phyloP scores from a whole-genome alignment of 1,140 invertebrate species.

The Drosophila kepulauana region DNA sequence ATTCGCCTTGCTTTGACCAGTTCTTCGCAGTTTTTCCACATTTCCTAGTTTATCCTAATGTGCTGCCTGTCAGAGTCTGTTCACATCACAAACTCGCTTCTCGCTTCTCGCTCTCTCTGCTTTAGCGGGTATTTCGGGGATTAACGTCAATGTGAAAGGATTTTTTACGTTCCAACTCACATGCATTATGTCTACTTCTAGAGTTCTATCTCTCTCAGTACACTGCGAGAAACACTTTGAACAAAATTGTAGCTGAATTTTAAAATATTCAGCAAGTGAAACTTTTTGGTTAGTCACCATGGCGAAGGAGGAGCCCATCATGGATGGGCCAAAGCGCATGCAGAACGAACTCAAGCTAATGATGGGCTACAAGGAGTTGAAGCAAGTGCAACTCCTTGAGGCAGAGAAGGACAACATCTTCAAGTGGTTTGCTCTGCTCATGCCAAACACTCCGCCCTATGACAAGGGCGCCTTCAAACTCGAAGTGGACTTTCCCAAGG shows the following conservation, averaged over 20 bases:
- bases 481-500: conserved; percentile 98
- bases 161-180: conserved; percentile 42
- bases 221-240: conserved; percentile 30
- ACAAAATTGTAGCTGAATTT: conserved; percentile 21
- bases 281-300: conserved; percentile 20
- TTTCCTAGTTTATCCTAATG: conserved; percentile 67
- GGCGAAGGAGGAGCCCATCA: conserved; percentile 76
- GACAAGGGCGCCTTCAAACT: conserved; percentile 99
- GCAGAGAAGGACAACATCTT: conserved; percentile 96
- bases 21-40: conserved; percentile 3
- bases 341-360: conserved; percentile 94
- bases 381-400: conserved; percentile 93
- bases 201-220: conserved; percentile 27
- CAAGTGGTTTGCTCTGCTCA: conserved; percentile 96
- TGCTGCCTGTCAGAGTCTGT: conserved; percentile 78
- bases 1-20: conserved; percentile 2
- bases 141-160: conserved; percentile 83
- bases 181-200: conserved; percentile 8
- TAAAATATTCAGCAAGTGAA: neutral
- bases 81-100: conserved; percentile 52
- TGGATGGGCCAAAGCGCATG: conserved; percentile 89
- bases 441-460: conserved; percentile 97
- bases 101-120: conserved; percentile 1
- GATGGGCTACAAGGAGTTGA: conserved; percentile 91
- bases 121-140: conserved; percentile 74